phyloP scores from a whole-genome alignment of 2,888 invertebrate species.

The Ligdia adustata region DNA sequence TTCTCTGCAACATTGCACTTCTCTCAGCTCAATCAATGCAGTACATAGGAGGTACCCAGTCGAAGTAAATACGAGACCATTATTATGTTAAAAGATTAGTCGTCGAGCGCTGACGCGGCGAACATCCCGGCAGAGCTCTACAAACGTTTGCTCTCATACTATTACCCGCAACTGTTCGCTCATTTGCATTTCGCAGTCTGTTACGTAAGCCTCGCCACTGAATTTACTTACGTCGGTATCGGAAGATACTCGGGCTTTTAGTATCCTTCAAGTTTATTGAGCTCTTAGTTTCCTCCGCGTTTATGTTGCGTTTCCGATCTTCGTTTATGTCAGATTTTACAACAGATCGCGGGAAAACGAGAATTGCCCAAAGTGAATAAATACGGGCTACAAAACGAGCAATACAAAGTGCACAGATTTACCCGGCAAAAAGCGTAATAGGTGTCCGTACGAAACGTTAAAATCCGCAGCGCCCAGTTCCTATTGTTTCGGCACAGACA shows the following conservation, averaged over 20 bases:
- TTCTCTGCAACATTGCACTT: slow-evolving; percentile 30
- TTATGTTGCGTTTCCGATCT: slow-evolving; percentile 16
- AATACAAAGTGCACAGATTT: slow-evolving; percentile 24
- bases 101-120: slow-evolving; percentile 40
- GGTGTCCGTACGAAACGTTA: slow-evolving; percentile 49
- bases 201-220: slow-evolving; percentile 49
- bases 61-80: slow-evolving; percentile 40
- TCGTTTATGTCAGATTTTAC: slow-evolving; percentile 16
- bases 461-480: slow-evolving; percentile 51
- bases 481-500: slow-evolving; percentile 67
- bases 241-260: slow-evolving; percentile 28
- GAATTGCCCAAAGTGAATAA: slow-evolving; percentile 26
- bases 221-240: slow-evolving; percentile 40
- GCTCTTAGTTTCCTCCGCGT: slow-evolving; percentile 21
- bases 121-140: slow-evolving; percentile 37
- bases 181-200: slow-evolving; percentile 66
- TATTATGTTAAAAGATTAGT: slow-evolving; percentile 65
- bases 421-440: slow-evolving; percentile 35
- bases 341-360: slow-evolving; percentile 8
- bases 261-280: slow-evolving; percentile 26
- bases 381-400: slow-evolving; percentile 31
- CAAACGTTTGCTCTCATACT: slow-evolving; percentile 58
- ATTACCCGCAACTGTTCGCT: slow-evolving; percentile 55
- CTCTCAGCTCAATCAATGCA: slow-evolving; percentile 28
- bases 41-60: slow-evolving; percentile 21